Evolutionary conservation across 2,888 invertebrate genomes (phyloP).

Genomic region (Idaea straminata): DNA sequence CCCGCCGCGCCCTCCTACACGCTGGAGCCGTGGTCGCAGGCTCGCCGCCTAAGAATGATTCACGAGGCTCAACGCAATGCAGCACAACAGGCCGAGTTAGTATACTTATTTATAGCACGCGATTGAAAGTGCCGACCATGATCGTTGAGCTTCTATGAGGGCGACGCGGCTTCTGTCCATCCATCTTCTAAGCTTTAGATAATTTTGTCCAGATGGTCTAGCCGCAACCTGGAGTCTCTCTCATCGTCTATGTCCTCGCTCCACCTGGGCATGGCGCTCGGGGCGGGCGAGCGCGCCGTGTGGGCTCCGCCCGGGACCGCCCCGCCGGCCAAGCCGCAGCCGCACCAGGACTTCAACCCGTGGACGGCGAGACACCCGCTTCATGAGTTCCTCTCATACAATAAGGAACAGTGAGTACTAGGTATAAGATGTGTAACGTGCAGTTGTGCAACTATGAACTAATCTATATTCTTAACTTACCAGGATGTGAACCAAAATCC

Average conservation of each 20-base stretch:
- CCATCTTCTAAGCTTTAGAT: background rate
- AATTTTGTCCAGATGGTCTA: constrained; percentile 45
- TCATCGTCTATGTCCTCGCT: constrained; percentile 51
- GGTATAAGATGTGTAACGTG: background rate
- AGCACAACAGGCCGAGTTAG: constrained; percentile 48
- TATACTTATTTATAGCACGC: constrained; percentile 9
- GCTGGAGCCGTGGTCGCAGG: constrained; percentile 73
- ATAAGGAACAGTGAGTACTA: constrained; percentile 49
- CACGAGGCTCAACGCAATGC: constrained; percentile 67
- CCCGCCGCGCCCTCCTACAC: constrained; percentile 61
- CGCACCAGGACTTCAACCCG: constrained; percentile 59
- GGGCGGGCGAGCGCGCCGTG: constrained; percentile 43
- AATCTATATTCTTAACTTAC: constrained; percentile 5
- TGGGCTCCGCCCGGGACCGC: constrained; percentile 46
- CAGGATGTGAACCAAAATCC: background rate
- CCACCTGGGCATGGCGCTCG: constrained; percentile 24
- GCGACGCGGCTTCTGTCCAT: background rate
- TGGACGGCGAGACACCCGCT: constrained; percentile 69
- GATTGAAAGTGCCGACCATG: too few species aligned
- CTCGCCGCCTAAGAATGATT: constrained; percentile 71
- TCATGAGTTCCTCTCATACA: constrained; percentile 57
- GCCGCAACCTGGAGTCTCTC: constrained; percentile 50
- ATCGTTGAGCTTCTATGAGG: background rate
- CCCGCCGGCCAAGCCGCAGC: constrained; percentile 33
- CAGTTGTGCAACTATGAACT: constrained; percentile 4